Evolutionary conservation across 2,888 invertebrate species (phyloP), one percentile per base, ranked within the genome.

Genomic region (Mamestra brassicae): DNA sequence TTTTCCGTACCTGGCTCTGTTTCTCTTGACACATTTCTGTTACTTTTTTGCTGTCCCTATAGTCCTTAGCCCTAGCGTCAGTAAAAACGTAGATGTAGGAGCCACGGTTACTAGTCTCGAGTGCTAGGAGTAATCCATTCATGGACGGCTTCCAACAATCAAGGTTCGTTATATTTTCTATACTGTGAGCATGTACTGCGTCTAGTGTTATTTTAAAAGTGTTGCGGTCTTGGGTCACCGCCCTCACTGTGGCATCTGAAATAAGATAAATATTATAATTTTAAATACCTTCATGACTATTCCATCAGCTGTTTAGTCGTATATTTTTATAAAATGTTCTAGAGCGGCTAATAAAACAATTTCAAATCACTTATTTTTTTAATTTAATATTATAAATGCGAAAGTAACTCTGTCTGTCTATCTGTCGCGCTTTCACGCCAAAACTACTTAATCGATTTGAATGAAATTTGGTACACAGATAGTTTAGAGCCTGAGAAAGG

Each of bases 21-120:
- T 88, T 91, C 36, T 82, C 76, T 72, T 89, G 86, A 34, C 89
- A 88, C 34, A 91, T 42, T 5, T 78, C 78, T 68, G 75, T 87
- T 3, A 91, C 83, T 42, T 54, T 80, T 45, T 0, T 65, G 6
- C 73, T 50, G 15, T 74, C 68, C 0, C 0, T 0, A 11, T 82
- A 67, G 74, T 92, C 92, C 45, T 82, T 87, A 1, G 92, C 87
- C 0, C 85, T 57, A 0, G 92, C 91, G 60, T 92, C 92, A 5
- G 92, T 92, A 61, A 91, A 92, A 0, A 91, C 87, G 55, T 85
- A 92, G 1, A 92, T 47, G 17, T 76, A 87, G 0, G 92, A 92
- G 3, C 83, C 66, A 0, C 81, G 86, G 3, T 76, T 78, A 74
- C 92, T 92, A 0, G 60, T 57, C 0, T 84, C 26, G 7, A 92